phyloP scores from a whole-genome alignment of 2,797 vertebrate species.

The Molothrus aeneus region DNA sequence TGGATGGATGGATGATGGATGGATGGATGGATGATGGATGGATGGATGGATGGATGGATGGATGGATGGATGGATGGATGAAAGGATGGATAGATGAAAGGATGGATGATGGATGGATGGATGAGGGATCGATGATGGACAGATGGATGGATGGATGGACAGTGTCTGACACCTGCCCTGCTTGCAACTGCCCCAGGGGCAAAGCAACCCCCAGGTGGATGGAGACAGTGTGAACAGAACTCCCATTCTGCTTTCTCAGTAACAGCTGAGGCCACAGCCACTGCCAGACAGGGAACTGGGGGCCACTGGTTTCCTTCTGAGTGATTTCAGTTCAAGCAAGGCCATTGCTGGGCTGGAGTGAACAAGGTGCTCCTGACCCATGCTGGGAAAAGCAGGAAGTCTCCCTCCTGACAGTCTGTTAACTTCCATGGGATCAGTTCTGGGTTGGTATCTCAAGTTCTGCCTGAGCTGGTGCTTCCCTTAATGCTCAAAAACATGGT shows the following conservation, averaged over 20 bases:
- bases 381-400: background rate
- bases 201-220: background rate
- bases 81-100: too few species aligned
- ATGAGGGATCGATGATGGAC: too few species aligned
- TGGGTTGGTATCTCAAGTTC: background rate
- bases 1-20: background rate
- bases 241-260: background rate
- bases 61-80: too few species aligned
- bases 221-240: background rate
- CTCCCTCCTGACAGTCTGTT: background rate
- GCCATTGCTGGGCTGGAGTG: background rate
- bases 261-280: background rate
- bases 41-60: too few species aligned
- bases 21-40: too few species aligned
- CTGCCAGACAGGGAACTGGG: background rate
- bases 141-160: rapidly evolving
- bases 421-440: background rate
- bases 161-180: background rate
- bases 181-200: too few species aligned
- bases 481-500: background rate
- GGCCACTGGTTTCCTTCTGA: background rate
- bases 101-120: too few species aligned
- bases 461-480: background rate
- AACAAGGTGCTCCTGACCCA: background rate
- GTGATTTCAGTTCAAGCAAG: background rate